Evolutionary conservation across 2,888 invertebrate species (phyloP).

Genomic region (Tetragnatha montana): DNA sequence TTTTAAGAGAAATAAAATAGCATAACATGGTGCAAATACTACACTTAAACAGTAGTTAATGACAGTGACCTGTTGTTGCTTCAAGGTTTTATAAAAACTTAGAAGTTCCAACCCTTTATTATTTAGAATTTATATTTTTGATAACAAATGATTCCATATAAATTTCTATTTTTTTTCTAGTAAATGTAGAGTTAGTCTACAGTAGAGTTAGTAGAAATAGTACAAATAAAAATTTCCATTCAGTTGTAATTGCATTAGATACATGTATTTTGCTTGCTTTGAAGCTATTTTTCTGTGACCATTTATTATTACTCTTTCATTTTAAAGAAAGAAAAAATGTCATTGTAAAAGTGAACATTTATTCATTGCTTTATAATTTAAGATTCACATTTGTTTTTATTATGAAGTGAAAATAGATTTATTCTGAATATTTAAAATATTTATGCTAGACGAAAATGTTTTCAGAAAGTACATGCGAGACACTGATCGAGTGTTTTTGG

Average conservation of each 20-base stretch:
- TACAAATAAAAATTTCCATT: no score
- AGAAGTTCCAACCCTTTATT: background rate
- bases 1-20: conserved; percentile 6
- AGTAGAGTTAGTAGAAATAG: no score
- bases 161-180: no score
- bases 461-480: conserved; percentile 88
- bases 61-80: background rate
- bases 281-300: background rate
- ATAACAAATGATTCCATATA: no score
- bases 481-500: conserved; percentile 87
- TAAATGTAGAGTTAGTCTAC: no score
- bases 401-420: no score
- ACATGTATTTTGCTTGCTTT: background rate
- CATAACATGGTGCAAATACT: background rate
- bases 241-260: no score
- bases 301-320: background rate
- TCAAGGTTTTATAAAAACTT: background rate
- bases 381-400: background rate
- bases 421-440: no score
- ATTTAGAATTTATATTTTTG: background rate
- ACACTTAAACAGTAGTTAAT: background rate
- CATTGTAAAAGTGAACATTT: no score
- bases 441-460: conserved; percentile 49
- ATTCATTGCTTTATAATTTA: no score
- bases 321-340: no score